Base-by-base conservation (phyloP, 2,888 invertebrate genomes). In the Lysandra coridon region DNA sequence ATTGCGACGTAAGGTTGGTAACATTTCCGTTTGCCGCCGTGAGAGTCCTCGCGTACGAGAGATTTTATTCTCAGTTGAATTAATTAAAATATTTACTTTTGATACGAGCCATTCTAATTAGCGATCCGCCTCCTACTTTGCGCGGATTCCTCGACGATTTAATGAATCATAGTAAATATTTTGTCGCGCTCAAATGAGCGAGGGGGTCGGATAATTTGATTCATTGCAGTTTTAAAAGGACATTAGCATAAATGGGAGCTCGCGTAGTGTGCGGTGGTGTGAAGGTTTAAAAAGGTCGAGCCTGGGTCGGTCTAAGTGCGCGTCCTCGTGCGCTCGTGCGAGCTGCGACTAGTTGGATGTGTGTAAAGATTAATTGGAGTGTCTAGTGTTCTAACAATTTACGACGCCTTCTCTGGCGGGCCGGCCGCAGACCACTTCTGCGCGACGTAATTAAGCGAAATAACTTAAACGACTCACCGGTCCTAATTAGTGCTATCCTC, bases 321-420 rank as follows among this genome's bases (percentile, higher is more conserved):
- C 87, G 86, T 91, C 89, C 92, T 91, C 89, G 83, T 87, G 90
- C 4, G 57, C 57, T 57, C 57, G 57, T 57, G 57, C 57, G 57
- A 57, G 57, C 57, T 57, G 57, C 88, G 89, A 90, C 91, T 92
- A 93, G 92, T 89, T 91, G 90, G 91, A 92, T 93, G 93, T 93
- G 92, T 93, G 93, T 92, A 94, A 94, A 94, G 93, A 94, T 94
- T 94, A 94, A 94, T 94, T 94, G 94, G 94, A 94, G 94, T 92
- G 93, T 89, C 90, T 89, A 91, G 90, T 88, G 88, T 92, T 90
- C 93, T 92, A 92, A 93, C 93, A 92, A 92, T 92, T 93, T 92
- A 90, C 90, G 87, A 87, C 92, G 90, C 91, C 92, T 92, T 92
- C 88, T 86, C 88, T 87, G 87, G 86, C 90, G 89, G 92, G 90